Evolutionary conservation across 2,797 vertebrate genomes (phyloP).

Genomic region (Gallinago nigripennis): DNA sequence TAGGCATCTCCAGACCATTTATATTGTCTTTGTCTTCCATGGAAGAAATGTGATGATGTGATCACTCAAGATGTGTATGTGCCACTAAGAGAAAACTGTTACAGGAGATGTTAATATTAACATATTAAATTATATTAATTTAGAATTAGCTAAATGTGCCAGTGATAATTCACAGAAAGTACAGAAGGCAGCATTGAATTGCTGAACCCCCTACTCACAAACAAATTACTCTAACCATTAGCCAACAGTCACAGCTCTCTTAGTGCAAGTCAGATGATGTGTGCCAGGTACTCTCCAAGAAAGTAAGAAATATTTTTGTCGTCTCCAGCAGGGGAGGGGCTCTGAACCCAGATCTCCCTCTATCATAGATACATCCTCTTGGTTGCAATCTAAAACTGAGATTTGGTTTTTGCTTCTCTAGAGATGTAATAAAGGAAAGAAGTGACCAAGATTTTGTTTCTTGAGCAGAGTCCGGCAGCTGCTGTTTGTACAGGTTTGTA

Average conservation of each 20-base stretch:
- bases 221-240: neutral
- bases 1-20: neutral
- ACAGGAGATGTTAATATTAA: neutral
- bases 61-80: neutral
- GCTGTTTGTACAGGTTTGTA: neutral
- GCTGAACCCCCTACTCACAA: neutral
- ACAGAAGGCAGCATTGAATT: neutral
- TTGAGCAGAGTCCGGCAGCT: neutral
- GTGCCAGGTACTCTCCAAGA: neutral
- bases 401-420: neutral
- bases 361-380: neutral
- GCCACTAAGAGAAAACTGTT: neutral
- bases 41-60: neutral
- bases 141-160: neutral
- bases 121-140: neutral
- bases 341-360: neutral
- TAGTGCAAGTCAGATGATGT: neutral
- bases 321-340: neutral
- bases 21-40: neutral
- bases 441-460: neutral
- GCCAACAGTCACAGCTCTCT: neutral
- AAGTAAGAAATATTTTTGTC: neutral
- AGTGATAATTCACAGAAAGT: neutral
- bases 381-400: neutral
- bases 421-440: neutral